Base-by-base conservation (phyloP, 2,888 invertebrate species). In the Stratiomys singularior region DNA sequence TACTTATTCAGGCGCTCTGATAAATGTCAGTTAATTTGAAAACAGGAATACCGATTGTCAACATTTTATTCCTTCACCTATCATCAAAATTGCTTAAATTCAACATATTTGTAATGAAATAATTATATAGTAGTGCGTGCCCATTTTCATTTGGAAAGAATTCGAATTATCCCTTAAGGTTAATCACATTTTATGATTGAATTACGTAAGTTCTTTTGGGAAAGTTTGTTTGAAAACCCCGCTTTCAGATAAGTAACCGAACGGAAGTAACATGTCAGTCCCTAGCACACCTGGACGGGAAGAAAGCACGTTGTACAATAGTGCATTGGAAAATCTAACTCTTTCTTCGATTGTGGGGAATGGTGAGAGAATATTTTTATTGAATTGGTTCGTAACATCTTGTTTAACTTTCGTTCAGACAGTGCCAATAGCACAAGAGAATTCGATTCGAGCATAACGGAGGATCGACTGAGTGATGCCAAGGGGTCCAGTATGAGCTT, bases 281-380 rank as follows among this genome's bases (percentile, higher is more conserved):
- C 67, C 78, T 21, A 77, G 63, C 64, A 66, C 78, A 66, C 30
- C 80, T 28, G 78, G 66, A 47, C 60, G 67, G n/a, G 80, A 80
- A 44, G 81, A 81, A 46, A 67, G 25, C 74, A 86, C 84, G 46
- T 79, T 85, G 9, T 86, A 87, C 79, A 84, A 84, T 60, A 86
- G 86, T 76, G 86, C 86, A 27, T 79, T 85, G 78, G 86, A 86
- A 47, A 83, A 84, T 82, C 81, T 82, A 56, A 81, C 80, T 37
- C 84, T 82, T 80, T 83, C 81, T 78, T 84, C 85, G 18, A 83
- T 84, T 78, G 84, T 82, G 80, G 78, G 71, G 52, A 78, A 78
- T 76, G 87, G 86, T 85, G 81, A 58, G 7, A 15, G 47, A 72
- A 30, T 47, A 18, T 66, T 27, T 23, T n/a, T 1, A 46, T 46